Base-by-base conservation (phyloP, 1,140 invertebrate species). In the Drosophila lacteicornis region DNA sequence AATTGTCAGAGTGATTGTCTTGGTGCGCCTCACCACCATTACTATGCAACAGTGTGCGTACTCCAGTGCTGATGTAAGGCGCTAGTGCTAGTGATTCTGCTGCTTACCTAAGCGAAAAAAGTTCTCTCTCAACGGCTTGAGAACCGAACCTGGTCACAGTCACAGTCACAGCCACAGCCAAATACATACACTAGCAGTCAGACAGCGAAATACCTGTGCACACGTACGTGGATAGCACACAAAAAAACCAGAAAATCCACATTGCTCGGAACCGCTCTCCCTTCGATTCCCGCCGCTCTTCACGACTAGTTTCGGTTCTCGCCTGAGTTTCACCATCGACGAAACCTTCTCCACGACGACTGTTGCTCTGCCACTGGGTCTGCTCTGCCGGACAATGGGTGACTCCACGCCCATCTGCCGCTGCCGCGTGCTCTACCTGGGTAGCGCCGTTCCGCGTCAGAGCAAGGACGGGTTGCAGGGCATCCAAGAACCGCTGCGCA, bases 381-480 rank as follows among this genome's bases (percentile, higher is more conserved):
- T 55, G 38, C 47, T 53, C 4, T 59, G 27, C 15, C 15, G 45
- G 49, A 56, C 45, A 66, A 92, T 92, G 91, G 82, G 84, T 55
- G 95, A 96, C 91, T 96, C 97, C 63, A 98, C 98, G 71, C 98
- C 98, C 79, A 98, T 98, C 81, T 99, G 98, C 93, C 95, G 98
- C 79, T 99, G 98, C 93, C 95, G 99, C 58, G 99, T 99, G n/a
- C 94, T 99, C 49, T 99, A 99, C 93, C 95, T 99, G 78, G 99
- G 99, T 43, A 99, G 97, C 75, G 97, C 98, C 1, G 98, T 99
- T 68, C 99, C 99, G 6, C 97, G 99, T 81, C 97, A 99, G 88
- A 99, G 98, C 80, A 99, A 99, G 92, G 98, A 99, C 91, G 99
- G 99, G 19, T 94, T 99, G 17, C 96, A 99, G 91, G 99, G 99